Evolutionary conservation across 2,797 vertebrate genomes (phyloP).

Genomic region (Vireo griseus): DNA sequence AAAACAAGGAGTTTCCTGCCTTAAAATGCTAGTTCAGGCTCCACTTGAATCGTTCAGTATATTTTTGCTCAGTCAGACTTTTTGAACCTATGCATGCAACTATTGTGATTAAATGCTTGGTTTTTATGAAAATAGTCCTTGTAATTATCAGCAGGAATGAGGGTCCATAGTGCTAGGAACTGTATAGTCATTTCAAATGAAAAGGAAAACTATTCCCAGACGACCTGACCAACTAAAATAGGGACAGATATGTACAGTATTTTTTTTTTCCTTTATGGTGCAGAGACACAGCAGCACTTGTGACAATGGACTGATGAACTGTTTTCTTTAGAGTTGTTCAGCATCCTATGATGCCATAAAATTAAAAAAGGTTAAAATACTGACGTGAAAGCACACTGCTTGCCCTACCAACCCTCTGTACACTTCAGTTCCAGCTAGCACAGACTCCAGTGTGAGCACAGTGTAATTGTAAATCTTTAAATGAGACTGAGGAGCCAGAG

Average conservation of each 20-base stretch:
- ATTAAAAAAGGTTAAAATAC: background rate
- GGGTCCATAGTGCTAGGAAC: background rate
- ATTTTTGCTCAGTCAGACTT: background rate
- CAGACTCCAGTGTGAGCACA: background rate
- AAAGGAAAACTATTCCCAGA: background rate
- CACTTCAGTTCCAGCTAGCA: background rate
- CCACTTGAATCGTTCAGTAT: background rate
- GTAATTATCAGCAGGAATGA: background rate
- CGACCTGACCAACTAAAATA: background rate
- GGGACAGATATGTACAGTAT: fast-evolving
- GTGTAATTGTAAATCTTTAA: background rate
- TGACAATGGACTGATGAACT: background rate
- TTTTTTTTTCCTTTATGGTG: background rate
- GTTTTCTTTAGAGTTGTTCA: background rate
- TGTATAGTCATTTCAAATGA: background rate
- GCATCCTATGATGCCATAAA: background rate
- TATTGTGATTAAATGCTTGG: background rate
- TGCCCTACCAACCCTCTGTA: background rate
- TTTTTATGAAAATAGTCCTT: background rate
- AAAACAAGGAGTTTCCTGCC: background rate
- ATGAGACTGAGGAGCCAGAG: background rate
- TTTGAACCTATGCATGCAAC: background rate
- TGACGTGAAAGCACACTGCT: background rate
- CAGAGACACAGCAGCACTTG: background rate
- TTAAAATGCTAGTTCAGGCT: background rate